Evolutionary conservation across 2,113 vertebrate genomes (phyloP).

Genomic region (Chaenogobius annularis): DNA sequence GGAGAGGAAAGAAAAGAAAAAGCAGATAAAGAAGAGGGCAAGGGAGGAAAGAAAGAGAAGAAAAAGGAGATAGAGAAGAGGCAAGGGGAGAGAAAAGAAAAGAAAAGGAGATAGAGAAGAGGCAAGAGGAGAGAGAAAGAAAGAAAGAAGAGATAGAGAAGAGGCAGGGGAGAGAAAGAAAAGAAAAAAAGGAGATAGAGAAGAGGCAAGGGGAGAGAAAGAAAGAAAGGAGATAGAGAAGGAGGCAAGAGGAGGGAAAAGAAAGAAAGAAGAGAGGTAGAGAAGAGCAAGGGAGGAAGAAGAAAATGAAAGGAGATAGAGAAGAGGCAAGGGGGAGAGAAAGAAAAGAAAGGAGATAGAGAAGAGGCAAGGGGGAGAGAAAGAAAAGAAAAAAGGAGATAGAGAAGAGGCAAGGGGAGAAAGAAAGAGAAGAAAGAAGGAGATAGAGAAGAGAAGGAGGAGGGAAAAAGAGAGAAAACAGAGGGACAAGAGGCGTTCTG

Average conservation of each 20-base stretch:
- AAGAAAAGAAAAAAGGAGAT: not conserved
- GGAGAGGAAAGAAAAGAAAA: slow-evolving; percentile 6
- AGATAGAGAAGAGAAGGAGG: not conserved
- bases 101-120: slow-evolving; percentile 39
- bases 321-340: no score
- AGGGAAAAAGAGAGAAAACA: not conserved
- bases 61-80: slow-evolving; percentile 40
- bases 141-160: no score
- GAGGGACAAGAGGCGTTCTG: slow-evolving; percentile 54
- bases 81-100: slow-evolving; percentile 36
- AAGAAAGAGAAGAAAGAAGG: not conserved
- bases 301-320: not conserved
- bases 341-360: not conserved
- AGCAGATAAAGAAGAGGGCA: slow-evolving; percentile 19
- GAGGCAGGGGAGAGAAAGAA: no score
- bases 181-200: no score
- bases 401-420: not conserved
- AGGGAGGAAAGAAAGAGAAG: slow-evolving; percentile 22
- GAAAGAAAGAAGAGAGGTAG: no score
- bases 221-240: no score
- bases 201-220: slow-evolving; percentile 8
- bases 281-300: not conserved
- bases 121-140: slow-evolving; percentile 25
- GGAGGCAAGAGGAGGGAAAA: no score
- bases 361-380: not conserved